Conservation (phyloP, 2,113 vertebrate species). For the Hylia prasina region DNA sequence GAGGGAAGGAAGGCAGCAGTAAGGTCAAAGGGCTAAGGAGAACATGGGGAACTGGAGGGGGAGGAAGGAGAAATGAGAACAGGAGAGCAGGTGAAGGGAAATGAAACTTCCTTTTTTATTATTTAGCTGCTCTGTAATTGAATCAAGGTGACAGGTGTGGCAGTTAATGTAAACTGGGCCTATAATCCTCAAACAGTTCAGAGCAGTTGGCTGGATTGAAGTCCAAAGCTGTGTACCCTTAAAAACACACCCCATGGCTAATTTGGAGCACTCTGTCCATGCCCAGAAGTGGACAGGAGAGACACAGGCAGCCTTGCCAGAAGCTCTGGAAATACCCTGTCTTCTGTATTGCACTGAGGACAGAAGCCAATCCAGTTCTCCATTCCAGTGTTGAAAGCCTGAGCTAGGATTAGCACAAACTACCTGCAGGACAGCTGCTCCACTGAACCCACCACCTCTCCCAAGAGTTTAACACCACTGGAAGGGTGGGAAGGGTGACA, state of each 20-base stretch:
- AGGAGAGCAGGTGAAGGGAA: slow-evolving; percentile 35
- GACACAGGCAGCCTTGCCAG: not conserved
- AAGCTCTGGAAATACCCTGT: not conserved
- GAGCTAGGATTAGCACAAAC: not conserved
- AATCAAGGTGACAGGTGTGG: slow-evolving; percentile 3
- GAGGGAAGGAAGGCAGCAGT: not conserved
- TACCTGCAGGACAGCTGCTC: not conserved
- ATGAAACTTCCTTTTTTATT: slow-evolving; percentile 34
- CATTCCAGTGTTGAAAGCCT: not conserved
- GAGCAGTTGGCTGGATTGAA: not conserved
- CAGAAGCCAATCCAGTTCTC: not conserved
- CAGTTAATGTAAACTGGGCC: not conserved
- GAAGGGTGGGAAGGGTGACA: not conserved
- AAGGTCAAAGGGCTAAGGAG: slow-evolving; percentile 11
- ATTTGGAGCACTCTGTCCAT: fast-evolving
- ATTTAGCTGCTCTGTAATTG: not conserved
- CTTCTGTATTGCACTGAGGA: not conserved
- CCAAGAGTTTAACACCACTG: not conserved
- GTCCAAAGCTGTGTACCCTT: not conserved
- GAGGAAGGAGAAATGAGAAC: not conserved
- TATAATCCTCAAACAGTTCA: not conserved
- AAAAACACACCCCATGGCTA: not conserved
- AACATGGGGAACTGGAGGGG: not conserved
- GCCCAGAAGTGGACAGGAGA: not conserved
- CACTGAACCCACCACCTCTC: not conserved